Evolutionary conservation across 2,113 vertebrate species (phyloP).

Genomic region (Syngnathoides biaculeatus): DNA sequence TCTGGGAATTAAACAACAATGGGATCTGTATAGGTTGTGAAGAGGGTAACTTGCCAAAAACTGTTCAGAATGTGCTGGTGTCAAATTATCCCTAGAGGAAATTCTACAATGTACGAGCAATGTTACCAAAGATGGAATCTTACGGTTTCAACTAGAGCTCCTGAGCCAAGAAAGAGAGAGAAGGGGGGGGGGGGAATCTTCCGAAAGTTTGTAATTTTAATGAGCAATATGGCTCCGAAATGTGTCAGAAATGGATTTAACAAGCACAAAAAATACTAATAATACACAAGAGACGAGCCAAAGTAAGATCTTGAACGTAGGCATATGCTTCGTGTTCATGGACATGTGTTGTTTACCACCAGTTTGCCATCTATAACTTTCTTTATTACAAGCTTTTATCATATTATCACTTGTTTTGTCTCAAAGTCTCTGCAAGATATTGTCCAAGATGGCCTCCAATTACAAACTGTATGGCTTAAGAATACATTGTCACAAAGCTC

Average conservation of each 20-base stretch:
- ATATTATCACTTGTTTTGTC: too few relatives aligned
- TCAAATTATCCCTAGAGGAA: conserved; percentile 12
- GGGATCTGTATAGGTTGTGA: conserved; percentile 10
- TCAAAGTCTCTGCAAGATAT: too few relatives aligned
- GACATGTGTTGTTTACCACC: background rate
- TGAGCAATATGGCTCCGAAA: conserved; percentile 27
- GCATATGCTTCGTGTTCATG: background rate
- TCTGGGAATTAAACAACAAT: conserved; percentile 16
- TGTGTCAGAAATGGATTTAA: conserved; percentile 8
- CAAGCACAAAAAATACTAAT: background rate
- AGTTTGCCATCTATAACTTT: background rate
- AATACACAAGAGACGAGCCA: conserved; percentile 1
- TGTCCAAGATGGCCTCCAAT: too few relatives aligned
- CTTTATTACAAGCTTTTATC: background rate
- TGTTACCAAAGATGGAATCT: conserved; percentile 22
- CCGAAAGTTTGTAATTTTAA: conserved; percentile 24
- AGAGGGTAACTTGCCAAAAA: conserved; percentile 2
- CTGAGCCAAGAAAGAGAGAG: conserved; percentile 25
- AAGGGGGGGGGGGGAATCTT: too few relatives aligned
- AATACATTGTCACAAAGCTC: too few relatives aligned
- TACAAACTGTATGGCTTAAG: too few relatives aligned
- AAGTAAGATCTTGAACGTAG: background rate
- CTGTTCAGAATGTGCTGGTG: conserved; percentile 20
- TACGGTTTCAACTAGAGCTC: background rate
- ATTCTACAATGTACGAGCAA: conserved; percentile 9